phyloP scores from a whole-genome alignment of 2,888 invertebrate genomes.

The Trachelus stipa region DNA sequence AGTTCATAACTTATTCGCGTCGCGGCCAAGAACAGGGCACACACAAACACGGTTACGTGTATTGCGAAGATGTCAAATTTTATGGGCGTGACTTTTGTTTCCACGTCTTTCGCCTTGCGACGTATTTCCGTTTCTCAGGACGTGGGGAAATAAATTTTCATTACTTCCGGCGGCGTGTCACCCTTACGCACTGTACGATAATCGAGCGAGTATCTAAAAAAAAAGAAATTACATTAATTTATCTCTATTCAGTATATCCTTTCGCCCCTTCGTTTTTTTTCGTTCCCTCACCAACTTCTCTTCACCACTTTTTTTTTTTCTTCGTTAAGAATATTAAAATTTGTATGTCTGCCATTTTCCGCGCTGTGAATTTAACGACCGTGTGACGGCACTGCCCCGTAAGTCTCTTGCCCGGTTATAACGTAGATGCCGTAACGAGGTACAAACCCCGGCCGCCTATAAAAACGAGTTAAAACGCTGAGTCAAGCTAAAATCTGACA shows the following conservation, averaged over 20 bases:
- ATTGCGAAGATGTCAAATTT: background rate
- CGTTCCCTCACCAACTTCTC: no score
- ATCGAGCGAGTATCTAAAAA: no score
- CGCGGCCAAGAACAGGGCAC: slow-evolving; percentile 27
- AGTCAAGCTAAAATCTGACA: slow-evolving; percentile 42
- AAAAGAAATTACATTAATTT: no score
- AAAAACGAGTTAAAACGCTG: slow-evolving; percentile 31
- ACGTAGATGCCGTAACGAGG: no score
- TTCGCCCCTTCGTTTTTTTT: no score
- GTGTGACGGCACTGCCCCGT: slow-evolving; percentile 24
- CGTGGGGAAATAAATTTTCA: slow-evolving; percentile 23
- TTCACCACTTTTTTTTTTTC: no score
- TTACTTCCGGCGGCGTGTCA: background rate
- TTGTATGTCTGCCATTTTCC: slow-evolving; percentile 4
- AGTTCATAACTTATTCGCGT: slow-evolving; percentile 60
- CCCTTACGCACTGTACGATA: background rate
- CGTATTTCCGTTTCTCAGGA: slow-evolving; percentile 24
- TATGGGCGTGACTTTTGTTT: slow-evolving; percentile 4
- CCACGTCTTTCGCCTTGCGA: slow-evolving; percentile 4
- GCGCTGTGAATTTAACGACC: slow-evolving; percentile 9
- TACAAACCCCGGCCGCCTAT: background rate
- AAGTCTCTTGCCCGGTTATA: slow-evolving; percentile 17
- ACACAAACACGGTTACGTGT: background rate
- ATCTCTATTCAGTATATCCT: no score
- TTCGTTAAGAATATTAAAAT: slow-evolving; percentile 2